Conservation (phyloP, 1,140 invertebrate genomes). For the Drosophila arawakana region DNA sequence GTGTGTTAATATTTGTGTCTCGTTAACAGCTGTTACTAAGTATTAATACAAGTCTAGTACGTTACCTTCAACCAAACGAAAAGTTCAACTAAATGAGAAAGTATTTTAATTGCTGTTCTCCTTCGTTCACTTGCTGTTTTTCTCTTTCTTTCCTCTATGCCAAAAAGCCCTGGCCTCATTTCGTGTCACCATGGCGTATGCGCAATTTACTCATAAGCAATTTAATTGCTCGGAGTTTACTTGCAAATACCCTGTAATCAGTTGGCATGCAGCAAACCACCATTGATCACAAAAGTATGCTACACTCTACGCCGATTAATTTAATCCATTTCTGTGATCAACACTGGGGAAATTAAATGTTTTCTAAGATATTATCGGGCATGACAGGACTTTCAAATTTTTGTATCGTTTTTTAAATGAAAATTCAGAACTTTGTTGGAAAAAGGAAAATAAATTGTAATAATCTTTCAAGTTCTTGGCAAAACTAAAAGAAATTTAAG, state of each 20-base stretch:
- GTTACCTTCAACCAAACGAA: neutral
- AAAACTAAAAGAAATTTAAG: too few species aligned
- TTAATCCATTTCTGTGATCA: neutral
- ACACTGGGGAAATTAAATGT: neutral
- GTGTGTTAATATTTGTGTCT: conserved; percentile 7
- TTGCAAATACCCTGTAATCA: conserved; percentile 14
- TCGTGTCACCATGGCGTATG: conserved; percentile 42
- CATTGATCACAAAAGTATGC: conserved; percentile 44
- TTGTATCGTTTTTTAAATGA: neutral
- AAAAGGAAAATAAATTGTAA: neutral
- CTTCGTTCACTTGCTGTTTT: too few species aligned
- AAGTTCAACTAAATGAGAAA: neutral
- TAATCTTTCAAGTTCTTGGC: too few species aligned
- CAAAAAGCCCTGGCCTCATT: conserved; percentile 44
- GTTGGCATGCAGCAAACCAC: neutral
- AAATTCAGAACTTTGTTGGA: neutral
- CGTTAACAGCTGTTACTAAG: neutral
- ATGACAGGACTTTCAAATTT: too few species aligned
- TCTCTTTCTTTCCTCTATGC: conserved; percentile 1
- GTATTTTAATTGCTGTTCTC: conserved; percentile 1
- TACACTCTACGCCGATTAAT: conserved; percentile 2
- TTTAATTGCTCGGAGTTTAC: neutral
- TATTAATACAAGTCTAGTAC: neutral
- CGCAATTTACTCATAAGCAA: conserved; percentile 21
- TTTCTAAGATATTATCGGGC: too few species aligned